Evolutionary conservation across 2,888 invertebrate species (phyloP).

Genomic region (Clepsis dumicolana): DNA sequence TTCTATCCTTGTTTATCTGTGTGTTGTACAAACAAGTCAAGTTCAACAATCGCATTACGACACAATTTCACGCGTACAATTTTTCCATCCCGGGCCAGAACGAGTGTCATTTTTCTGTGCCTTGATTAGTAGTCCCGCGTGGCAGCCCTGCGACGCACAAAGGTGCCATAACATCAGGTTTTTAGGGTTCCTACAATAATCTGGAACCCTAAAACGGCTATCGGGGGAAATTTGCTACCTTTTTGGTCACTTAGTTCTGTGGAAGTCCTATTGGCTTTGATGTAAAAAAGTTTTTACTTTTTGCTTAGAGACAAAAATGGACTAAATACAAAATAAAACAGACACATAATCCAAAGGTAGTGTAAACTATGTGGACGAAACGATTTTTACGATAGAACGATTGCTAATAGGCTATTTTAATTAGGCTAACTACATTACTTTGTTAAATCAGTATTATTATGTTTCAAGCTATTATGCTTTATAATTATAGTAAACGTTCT

Average conservation of each 20-base stretch:
- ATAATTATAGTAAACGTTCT: no score
- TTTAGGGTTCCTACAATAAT: constrained; percentile 1
- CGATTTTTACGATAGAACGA: no score
- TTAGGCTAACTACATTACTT: no score
- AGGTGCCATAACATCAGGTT: constrained; percentile 25
- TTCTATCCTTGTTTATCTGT: background rate
- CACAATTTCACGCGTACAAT: constrained; percentile 19
- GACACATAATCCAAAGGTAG: no score
- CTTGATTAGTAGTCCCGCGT: constrained; percentile 25
- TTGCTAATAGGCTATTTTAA: no score
- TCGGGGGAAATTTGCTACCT: background rate
- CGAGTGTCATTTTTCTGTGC: constrained; percentile 17
- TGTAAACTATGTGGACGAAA: no score
- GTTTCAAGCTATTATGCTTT: no score
- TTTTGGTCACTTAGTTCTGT: background rate
- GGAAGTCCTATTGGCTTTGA: no score
- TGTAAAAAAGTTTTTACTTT: no score
- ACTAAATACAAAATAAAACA: no score
- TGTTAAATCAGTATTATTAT: no score
- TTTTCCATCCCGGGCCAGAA: constrained; percentile 1
- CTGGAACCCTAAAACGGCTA: background rate
- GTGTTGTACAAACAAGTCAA: background rate
- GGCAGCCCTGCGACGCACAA: constrained; percentile 15
- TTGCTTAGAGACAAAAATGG: no score
- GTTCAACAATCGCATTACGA: constrained; percentile 5